A percentile compares a stretch with the other conserved stretches of the same genome.
Conservation (phyloP, 2,888 invertebrate species). For the Morpho achilles region DNA sequence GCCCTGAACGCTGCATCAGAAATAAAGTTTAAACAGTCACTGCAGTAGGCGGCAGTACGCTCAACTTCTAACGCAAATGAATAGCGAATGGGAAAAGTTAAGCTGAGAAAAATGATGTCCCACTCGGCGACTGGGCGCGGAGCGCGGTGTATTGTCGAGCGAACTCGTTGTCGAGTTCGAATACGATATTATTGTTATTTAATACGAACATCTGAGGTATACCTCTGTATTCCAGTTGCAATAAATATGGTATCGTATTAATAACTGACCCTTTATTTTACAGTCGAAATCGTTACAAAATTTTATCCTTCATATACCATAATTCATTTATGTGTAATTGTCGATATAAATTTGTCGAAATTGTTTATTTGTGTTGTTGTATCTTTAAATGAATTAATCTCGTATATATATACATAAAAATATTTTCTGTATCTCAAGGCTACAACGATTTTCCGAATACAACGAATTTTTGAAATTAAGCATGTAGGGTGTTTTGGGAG, state of each 20-base stretch:
- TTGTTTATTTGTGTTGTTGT: background rate
- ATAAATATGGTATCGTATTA: too few relatives aligned
- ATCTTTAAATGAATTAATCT: background rate
- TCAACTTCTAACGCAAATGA: constrained; percentile 79
- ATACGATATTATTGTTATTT: constrained; percentile 64
- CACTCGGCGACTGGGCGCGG: constrained; percentile 46
- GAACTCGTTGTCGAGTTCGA: constrained; percentile 42
- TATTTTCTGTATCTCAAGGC: too few relatives aligned
- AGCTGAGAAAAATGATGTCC: constrained; percentile 76
- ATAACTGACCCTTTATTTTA: too few relatives aligned
- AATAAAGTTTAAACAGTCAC: constrained; percentile 79
- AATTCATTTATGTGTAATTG: too few relatives aligned
- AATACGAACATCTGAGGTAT: constrained; percentile 30
- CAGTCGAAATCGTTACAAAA: too few relatives aligned
- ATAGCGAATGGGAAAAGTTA: constrained; percentile 79
- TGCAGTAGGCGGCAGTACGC: constrained; percentile 69
- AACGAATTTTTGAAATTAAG: too few relatives aligned
- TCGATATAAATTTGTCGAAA: too few relatives aligned
- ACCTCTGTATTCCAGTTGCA: too few relatives aligned
- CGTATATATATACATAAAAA: too few relatives aligned
- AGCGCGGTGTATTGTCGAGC: constrained; percentile 52
- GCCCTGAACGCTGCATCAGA: constrained; percentile 79
- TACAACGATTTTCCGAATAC: too few relatives aligned
- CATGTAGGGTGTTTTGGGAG: too few relatives aligned
- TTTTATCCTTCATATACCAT: too few relatives aligned